Percentiles rank a stretch among this genome's conserved stretches.
phyloP scores from a whole-genome alignment of 2,113 vertebrate species.

The Fulmarus glacialis region DNA sequence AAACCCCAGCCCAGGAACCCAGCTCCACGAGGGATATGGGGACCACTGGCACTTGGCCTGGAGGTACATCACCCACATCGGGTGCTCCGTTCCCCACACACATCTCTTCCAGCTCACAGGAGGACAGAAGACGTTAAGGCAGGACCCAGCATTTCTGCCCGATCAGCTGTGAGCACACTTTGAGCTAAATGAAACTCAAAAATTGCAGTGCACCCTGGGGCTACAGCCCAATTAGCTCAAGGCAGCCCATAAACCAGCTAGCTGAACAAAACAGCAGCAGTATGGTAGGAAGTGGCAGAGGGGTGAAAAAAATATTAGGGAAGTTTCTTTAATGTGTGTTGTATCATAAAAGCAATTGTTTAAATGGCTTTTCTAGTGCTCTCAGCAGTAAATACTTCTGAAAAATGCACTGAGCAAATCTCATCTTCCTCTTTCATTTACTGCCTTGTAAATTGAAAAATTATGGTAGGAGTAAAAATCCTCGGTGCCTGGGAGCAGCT shows the following conservation, averaged over 20 bases:
- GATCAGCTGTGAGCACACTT: neutral
- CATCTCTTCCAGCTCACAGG: fast-evolving
- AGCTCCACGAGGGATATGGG: neutral
- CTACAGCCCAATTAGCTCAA: neutral
- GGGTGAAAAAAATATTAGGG: neutral
- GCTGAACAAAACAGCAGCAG: neutral
- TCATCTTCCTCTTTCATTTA: neutral
- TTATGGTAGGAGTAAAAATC: neutral
- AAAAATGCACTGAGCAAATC: neutral
- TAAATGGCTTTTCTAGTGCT: neutral
- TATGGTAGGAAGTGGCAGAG: neutral
- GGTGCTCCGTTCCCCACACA: fast-evolving
- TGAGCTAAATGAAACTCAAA: neutral
- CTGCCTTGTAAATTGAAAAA: neutral
- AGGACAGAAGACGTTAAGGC: too few species aligned
- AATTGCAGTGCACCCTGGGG: neutral
- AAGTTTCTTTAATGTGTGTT: slow-evolving; percentile 10
- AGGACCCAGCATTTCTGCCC: neutral
- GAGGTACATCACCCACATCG: fast-evolving
- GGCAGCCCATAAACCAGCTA: neutral
- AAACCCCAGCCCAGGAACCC: too few species aligned
- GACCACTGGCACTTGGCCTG: neutral
- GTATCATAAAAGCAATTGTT: slow-evolving; percentile 32
- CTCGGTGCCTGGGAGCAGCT: neutral
- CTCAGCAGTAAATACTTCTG: slow-evolving; percentile 20